These are phyloP conservation scores for Lepisosteus oculatus DNA, from an alignment of 2,113 vertebrate genomes.

Conservation along the genomic window DNA sequence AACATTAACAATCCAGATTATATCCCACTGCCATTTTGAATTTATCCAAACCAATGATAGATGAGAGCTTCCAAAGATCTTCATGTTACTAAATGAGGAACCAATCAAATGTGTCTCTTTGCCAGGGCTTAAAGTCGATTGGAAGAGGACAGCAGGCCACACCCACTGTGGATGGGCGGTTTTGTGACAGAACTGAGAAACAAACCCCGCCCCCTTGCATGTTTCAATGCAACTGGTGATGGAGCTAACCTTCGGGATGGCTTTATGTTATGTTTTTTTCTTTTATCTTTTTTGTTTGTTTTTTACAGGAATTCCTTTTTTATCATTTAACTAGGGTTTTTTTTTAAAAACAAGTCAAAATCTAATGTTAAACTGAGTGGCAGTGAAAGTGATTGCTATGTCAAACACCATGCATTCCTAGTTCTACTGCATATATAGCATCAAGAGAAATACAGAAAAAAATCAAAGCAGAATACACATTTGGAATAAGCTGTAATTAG, in stretches of 20 bases:
- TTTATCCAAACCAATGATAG: slow-evolving; percentile 15
- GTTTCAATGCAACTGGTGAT: slow-evolving; percentile 49
- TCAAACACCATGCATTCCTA: slow-evolving; percentile 48
- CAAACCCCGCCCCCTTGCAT: slow-evolving; percentile 50
- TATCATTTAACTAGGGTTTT: slow-evolving; percentile 45
- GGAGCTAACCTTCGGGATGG: slow-evolving; percentile 40
- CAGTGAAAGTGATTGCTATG: slow-evolving; percentile 29
- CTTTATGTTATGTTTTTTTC: slow-evolving; percentile 45
- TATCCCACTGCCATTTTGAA: background rate
- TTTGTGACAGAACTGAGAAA: slow-evolving; percentile 38
- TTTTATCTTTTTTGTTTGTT: slow-evolving; percentile 36
- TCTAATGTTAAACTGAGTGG: slow-evolving; percentile 42
- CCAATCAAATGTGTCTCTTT: background rate
- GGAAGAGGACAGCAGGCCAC: slow-evolving; percentile 34
- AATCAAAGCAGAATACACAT: slow-evolving; percentile 26
- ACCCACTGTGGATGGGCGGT: slow-evolving; percentile 30
- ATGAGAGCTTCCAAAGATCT: slow-evolving; percentile 62
- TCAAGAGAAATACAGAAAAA: slow-evolving; percentile 7
- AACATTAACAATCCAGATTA: background rate
- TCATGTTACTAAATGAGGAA: slow-evolving; percentile 28
- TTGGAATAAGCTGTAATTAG: slow-evolving; percentile 22
- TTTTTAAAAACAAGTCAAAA: slow-evolving; percentile 40
- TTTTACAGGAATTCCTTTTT: slow-evolving; percentile 40
- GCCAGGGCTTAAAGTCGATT: slow-evolving; percentile 46
- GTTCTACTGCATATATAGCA: slow-evolving; percentile 36